Evolutionary conservation across 2,113 vertebrate species (phyloP).

Genomic region (Erpornis zantholeuca): DNA sequence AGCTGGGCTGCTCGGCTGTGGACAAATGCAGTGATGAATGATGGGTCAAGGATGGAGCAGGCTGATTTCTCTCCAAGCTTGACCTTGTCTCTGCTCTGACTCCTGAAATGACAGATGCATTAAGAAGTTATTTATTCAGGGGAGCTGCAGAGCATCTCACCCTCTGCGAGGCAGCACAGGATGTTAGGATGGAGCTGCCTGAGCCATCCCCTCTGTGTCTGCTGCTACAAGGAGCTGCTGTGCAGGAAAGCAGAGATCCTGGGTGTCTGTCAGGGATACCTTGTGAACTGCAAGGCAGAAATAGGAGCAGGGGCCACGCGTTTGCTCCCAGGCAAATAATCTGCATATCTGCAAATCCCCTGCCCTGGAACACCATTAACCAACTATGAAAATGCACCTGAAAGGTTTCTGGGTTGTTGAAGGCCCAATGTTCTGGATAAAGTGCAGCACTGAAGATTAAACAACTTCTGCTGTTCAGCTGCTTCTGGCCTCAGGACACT

Average conservation of each 20-base stretch:
- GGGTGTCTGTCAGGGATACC: neutral
- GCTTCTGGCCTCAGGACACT: neutral
- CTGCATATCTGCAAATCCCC: neutral
- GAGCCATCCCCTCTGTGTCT: neutral
- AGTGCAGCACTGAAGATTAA: neutral
- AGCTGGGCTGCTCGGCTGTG: slow-evolving; percentile 39
- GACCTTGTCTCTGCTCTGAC: slow-evolving; percentile 60
- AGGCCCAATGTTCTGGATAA: slow-evolving; percentile 31
- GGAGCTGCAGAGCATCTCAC: neutral
- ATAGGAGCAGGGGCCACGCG: accelerated
- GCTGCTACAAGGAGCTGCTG: neutral
- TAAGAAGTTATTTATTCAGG: slow-evolving; percentile 58
- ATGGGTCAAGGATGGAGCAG: slow-evolving; percentile 63
- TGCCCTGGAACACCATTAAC: neutral
- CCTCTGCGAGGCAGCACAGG: neutral
- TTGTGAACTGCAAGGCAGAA: neutral
- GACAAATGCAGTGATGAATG: slow-evolving; percentile 67
- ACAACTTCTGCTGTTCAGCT: neutral
- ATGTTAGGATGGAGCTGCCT: neutral
- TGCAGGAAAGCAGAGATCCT: neutral
- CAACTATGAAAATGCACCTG: neutral
- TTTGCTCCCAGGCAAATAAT: neutral
- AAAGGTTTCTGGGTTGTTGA: slow-evolving; percentile 27
- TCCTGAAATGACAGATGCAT: slow-evolving; percentile 66
- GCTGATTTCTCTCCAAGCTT: slow-evolving; percentile 64